These are phyloP conservation scores for Dolomedes plantarius DNA, from an alignment of 2,888 invertebrate genomes.

Conservation along the genomic window DNA sequence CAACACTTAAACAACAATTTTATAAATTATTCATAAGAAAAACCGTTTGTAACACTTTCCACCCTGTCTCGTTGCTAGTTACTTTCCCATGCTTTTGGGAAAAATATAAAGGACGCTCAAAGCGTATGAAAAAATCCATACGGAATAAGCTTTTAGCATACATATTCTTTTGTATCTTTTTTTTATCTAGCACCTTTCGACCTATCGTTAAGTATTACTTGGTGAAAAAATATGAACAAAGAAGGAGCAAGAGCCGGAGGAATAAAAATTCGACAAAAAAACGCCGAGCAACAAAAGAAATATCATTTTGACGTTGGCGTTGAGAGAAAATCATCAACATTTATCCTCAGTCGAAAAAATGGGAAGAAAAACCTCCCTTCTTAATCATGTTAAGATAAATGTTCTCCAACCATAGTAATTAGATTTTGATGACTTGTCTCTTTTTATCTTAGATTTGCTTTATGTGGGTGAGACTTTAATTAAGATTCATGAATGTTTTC, in stretches of 20 bases:
- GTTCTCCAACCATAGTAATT: neutral
- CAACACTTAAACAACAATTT: neutral
- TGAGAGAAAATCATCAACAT: neutral
- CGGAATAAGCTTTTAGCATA: neutral
- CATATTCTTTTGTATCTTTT: neutral
- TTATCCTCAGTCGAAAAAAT: neutral
- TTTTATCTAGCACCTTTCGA: neutral
- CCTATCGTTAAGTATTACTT: neutral
- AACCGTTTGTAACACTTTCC: conserved; percentile 8
- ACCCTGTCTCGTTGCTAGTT: neutral
- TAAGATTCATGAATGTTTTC: neutral
- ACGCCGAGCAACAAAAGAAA: neutral
- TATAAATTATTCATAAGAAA: conserved; percentile 10
- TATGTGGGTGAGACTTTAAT: neutral
- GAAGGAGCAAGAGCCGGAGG: too few relatives aligned
- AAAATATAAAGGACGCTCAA: too few relatives aligned
- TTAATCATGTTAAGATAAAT: conserved; percentile 12
- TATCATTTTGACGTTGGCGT: neutral
- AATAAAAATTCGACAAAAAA: too few relatives aligned
- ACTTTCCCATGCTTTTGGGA: neutral
- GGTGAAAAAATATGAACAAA: neutral
- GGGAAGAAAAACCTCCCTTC: neutral
- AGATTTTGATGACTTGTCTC: neutral
- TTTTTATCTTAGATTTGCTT: neutral
- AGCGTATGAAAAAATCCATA: neutral